phyloP scores from a whole-genome alignment of 1,140 invertebrate species.

The Dendrolimus kikuchii region DNA sequence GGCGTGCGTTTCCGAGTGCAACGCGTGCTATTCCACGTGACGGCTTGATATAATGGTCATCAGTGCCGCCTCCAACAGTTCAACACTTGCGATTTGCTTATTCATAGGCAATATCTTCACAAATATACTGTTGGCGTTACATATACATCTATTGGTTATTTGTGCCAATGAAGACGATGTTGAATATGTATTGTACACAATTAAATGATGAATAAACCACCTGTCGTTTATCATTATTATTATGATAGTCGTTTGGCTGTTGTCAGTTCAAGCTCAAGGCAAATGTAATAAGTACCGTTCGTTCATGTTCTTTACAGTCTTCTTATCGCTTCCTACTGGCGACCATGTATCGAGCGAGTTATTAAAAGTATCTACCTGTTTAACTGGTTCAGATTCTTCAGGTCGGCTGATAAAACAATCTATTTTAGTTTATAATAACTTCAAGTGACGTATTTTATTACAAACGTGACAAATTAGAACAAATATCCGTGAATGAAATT shows the following conservation, averaged over 20 bases:
- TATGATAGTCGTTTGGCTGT: constrained; percentile 21
- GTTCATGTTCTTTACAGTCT: too few species aligned
- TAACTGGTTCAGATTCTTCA: too few species aligned
- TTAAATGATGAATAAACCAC: constrained; percentile 5
- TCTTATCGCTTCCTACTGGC: too few species aligned
- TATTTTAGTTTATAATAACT: too few species aligned
- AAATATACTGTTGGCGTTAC: too few species aligned
- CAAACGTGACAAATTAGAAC: constrained; percentile 15
- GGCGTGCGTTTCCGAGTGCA: constrained; percentile 10
- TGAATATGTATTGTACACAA: too few species aligned
- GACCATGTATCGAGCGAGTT: too few species aligned
- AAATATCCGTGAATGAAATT: constrained; percentile 45
- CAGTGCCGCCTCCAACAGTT: neutral
- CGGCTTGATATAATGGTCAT: constrained; percentile 3
- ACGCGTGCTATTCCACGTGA: constrained; percentile 17
- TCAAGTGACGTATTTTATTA: too few species aligned
- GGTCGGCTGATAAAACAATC: too few species aligned
- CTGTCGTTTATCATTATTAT: constrained; percentile 19
- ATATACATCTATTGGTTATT: constrained; percentile 2
- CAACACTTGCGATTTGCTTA: neutral
- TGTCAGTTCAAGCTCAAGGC: constrained; percentile 51
- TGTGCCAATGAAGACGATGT: neutral
- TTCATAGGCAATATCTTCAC: constrained; percentile 1
- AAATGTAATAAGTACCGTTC: constrained; percentile 3
- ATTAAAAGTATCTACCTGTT: too few species aligned